phyloP scores from a whole-genome alignment of 2,797 vertebrate species.

The Notolepis coatsorum region DNA sequence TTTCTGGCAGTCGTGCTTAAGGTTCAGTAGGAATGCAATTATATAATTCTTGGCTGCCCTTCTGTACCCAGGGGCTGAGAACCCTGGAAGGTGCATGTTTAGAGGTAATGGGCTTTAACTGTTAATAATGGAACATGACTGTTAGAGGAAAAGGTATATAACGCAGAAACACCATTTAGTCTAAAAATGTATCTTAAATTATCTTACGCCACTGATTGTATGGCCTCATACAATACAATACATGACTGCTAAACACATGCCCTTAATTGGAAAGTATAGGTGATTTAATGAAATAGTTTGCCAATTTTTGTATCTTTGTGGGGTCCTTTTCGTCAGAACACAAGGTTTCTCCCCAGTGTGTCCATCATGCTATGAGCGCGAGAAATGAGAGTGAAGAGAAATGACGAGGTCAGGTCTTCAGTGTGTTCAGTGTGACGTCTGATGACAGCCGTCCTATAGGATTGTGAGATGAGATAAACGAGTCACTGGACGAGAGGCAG shows the following conservation, averaged over 20 bases:
- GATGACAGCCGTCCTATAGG: slow-evolving; percentile 36
- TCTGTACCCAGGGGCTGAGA: not conserved
- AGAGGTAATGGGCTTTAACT: not conserved
- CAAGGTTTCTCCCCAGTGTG: not conserved
- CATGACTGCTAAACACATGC: too few relatives aligned
- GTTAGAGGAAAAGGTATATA: not conserved
- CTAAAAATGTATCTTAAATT: not conserved
- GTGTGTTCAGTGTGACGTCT: slow-evolving; percentile 47
- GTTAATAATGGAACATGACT: not conserved
- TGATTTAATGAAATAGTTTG: not conserved
- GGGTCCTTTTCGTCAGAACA: not conserved
- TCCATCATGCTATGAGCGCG: not conserved
- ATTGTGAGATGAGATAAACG: slow-evolving; percentile 61
- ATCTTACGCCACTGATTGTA: not conserved
- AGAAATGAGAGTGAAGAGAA: not conserved
- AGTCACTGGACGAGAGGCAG: slow-evolving; percentile 39
- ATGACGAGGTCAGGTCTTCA: slow-evolving; percentile 29
- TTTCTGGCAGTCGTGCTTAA: not conserved
- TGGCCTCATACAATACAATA: too few relatives aligned
- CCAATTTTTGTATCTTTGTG: not conserved
- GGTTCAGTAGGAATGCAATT: not conserved
- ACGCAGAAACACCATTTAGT: not conserved
- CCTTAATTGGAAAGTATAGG: too few relatives aligned
- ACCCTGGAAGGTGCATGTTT: not conserved
- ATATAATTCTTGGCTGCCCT: not conserved